Evolutionary conservation across 2,888 invertebrate species (phyloP), one percentile per base, ranked within the genome.

Genomic region (Sisyra terminalis): DNA sequence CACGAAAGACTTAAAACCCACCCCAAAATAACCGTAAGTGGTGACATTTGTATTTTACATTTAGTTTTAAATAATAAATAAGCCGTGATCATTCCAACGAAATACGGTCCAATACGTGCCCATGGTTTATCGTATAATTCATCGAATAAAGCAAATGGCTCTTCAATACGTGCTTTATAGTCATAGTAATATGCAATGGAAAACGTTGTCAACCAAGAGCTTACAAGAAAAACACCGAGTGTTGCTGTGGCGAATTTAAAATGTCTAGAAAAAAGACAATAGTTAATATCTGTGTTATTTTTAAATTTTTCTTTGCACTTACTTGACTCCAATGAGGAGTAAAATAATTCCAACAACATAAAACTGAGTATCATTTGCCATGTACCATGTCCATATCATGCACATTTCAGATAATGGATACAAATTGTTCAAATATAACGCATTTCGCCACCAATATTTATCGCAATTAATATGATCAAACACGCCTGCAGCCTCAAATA

Each of bases 371-470:
- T 83, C 83, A 52, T 82, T 83, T 7, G 83, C 78, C 69, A 84
- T 75, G 52, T 84, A 84, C 83, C 83, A 84, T 38, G 79, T 78
- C 83, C 83, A 84, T 45, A 79, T 68, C 79, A 84, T 80, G 57
- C 83, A 84, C 68, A 81, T 79, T 55, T 84, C 82, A 16, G 67
- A 65, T 55, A 78, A 75, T 0, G 81, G 78, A 57, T 71, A 86
- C 55, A 83, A 70, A 54, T 84, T 86, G 59, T 86, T 85, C 53
- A 86, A 78, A 57, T 84, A 86, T 11, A 86, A 64, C n/a, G 79
- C 68, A 54, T 87, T 86, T 45, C 85, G 67, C 86, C 86, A 87
- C 86, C 86, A 87, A 57, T 69, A 83, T 48, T 70, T 68, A 41
- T 73, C 73, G 55, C 86, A 86, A n/a, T 75, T 82, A 39, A 75